These are phyloP conservation scores for Scolopax rusticola DNA, from an alignment of 2,797 vertebrate genomes.

Conservation along the genomic window DNA sequence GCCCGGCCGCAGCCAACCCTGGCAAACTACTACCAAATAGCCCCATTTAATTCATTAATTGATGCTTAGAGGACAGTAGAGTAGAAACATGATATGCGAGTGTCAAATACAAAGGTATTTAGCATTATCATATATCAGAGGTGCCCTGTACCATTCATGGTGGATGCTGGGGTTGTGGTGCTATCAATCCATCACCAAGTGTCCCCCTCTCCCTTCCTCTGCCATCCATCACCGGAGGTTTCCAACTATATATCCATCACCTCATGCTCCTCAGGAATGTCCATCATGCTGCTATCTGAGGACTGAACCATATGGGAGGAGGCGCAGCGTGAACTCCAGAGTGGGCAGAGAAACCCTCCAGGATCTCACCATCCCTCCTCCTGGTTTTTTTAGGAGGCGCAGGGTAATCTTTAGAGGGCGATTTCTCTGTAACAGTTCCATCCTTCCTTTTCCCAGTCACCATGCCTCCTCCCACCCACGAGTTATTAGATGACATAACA, in stretches of 20 bases:
- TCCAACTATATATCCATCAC: neutral
- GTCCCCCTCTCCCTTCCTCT: neutral
- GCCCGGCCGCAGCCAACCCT: neutral
- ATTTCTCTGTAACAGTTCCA: neutral
- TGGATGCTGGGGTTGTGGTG: neutral
- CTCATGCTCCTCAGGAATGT: neutral
- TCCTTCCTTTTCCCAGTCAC: neutral
- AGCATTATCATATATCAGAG: neutral
- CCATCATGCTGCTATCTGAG: neutral
- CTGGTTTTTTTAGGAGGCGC: neutral
- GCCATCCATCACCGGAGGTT: neutral
- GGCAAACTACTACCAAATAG: neutral
- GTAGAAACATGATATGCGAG: neutral
- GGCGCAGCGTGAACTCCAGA: neutral
- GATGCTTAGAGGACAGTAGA: neutral
- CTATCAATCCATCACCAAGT: neutral
- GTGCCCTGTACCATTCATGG: neutral
- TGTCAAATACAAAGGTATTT: neutral
- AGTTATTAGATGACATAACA: slow-evolving; percentile 72
- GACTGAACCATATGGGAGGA: neutral
- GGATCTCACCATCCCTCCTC: neutral
- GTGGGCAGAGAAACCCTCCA: neutral
- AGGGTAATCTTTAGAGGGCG: neutral
- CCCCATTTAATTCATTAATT: neutral
- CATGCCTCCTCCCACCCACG: slow-evolving; percentile 23